Evolutionary conservation across 1,140 invertebrate species (phyloP).

Genomic region (Drosophila hydei): DNA sequence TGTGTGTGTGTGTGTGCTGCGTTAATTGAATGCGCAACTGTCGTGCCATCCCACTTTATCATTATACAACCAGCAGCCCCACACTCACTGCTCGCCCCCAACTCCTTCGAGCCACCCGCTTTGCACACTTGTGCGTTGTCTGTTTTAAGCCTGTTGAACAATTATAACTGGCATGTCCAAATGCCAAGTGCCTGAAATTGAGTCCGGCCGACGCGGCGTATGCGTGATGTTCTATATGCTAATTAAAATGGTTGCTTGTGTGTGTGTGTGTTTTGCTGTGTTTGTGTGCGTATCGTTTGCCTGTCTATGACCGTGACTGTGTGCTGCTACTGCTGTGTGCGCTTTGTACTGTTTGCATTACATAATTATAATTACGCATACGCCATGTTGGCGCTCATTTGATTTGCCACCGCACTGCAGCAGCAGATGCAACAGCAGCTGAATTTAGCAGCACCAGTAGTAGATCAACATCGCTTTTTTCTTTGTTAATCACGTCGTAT

Average conservation of each 20-base stretch:
- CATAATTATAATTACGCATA: constrained; percentile 81
- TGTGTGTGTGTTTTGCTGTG: constrained; percentile 19
- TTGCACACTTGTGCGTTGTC: constrained; percentile 36
- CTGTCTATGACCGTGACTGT: constrained; percentile 18
- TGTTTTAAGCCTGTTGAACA: constrained; percentile 80
- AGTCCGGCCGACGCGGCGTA: constrained; percentile 74
- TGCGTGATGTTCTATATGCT: constrained; percentile 78
- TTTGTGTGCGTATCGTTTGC: constrained; percentile 17
- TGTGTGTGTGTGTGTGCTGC: constrained; percentile 47
- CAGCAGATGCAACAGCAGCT: not conserved
- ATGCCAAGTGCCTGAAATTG: constrained; percentile 80
- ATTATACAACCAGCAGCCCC: constrained; percentile 21
- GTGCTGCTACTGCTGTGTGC: constrained; percentile 31
- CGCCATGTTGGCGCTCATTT: constrained; percentile 70
- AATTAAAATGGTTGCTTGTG: constrained; percentile 72
- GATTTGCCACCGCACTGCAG: constrained; percentile 41
- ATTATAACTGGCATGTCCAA: constrained; percentile 77
- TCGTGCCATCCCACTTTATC: constrained; percentile 49
- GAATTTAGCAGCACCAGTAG: not conserved
- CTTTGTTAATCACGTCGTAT: constrained; percentile 8
- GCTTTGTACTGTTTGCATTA: constrained; percentile 72
- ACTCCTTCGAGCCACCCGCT: not conserved
- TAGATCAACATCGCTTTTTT: constrained; percentile 3
- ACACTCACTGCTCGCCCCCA: not conserved
- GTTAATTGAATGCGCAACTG: constrained; percentile 80